phyloP scores from a whole-genome alignment of 2,888 invertebrate genomes.

The Lordiphosa fenestrarum region DNA sequence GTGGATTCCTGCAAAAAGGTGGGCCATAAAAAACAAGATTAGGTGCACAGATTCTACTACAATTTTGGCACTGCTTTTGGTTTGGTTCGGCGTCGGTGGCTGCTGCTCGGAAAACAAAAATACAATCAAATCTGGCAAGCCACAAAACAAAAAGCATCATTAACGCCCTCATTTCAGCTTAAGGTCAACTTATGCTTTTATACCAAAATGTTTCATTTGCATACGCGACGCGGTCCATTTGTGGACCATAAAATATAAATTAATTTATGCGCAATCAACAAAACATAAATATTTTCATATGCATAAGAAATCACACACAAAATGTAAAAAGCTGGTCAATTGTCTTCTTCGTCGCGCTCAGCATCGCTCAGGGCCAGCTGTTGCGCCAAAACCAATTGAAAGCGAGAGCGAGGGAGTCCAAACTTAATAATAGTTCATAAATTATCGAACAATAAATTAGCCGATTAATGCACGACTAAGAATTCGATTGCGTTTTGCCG shows the following conservation, averaged over 20 bases:
- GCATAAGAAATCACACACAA: constrained; percentile 55
- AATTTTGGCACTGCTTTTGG: constrained; percentile 1
- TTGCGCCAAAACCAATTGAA: constrained; percentile 62
- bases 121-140: constrained; percentile 33
- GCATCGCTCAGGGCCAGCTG: constrained; percentile 55
- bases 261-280: constrained; percentile 75
- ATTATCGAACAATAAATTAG: constrained; percentile 73
- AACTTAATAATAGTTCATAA: constrained; percentile 69
- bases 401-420: constrained; percentile 69
- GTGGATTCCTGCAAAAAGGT: constrained; percentile 79
- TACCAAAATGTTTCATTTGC: constrained; percentile 57
- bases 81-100: neutral
- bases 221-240: constrained; percentile 67
- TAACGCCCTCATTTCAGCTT: constrained; percentile 76
- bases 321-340: constrained; percentile 14
- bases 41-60: constrained; percentile 18
- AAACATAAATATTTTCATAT: constrained; percentile 76
- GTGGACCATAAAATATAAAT: constrained; percentile 74
- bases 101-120: constrained; percentile 32
- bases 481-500: constrained; percentile 73
- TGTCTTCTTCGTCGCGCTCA: constrained; percentile 14
- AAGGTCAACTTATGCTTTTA: constrained; percentile 74
- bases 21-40: constrained; percentile 7
- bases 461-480: constrained; percentile 74
- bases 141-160: constrained; percentile 65